Base-by-base conservation (phyloP, 2,797 vertebrate species). In the Lutra lutra region DNA sequence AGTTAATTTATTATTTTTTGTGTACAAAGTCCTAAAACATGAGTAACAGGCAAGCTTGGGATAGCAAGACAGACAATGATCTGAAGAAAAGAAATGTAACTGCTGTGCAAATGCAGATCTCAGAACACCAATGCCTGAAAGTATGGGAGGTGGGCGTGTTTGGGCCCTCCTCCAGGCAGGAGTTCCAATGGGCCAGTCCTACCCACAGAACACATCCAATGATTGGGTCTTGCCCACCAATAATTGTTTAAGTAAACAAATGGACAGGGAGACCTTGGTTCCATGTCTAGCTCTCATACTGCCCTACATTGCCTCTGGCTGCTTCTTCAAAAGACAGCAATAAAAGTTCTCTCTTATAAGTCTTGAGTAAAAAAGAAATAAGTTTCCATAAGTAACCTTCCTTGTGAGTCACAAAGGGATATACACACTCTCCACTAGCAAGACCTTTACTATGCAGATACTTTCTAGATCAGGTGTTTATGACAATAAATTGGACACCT, bases 241-340 rank as follows among this genome's bases (percentile, higher is more conserved):
- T 95, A 97, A 96, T 56, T 97, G 97, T 97, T 96, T 97, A 95
- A 97, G 86, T 96, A 90, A 97, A 95, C 86, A 92, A 96, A 95
- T 80, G 89, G 84, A 46, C 46, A 73, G 54, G 84, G 82, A 96
- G 88, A 27, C 38, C 20, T 38, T 17, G 79, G 77, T 64, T 89
- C 84, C 79, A 72, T 0, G 11, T 82, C 66, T 82, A 94, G 48
- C 43, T 79, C 66, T 40, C 73, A 80, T 86, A 77, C 91, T 95
- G 56, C 43, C 46, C 94, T 70, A 60, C 29, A 54, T 83, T 86
- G 54, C 56, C 51, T 85, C 93, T 93, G 80, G 88, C 92, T 88
- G 77, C 51, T 94, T 80, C 87, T 94, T 96, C 75, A 87, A 80
- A 96, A 78, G 43, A 91, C 25, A 91, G 82, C 68, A 95, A 96